Conservation (phyloP, 2,888 invertebrate species). For the Hypercompe scribonia region DNA sequence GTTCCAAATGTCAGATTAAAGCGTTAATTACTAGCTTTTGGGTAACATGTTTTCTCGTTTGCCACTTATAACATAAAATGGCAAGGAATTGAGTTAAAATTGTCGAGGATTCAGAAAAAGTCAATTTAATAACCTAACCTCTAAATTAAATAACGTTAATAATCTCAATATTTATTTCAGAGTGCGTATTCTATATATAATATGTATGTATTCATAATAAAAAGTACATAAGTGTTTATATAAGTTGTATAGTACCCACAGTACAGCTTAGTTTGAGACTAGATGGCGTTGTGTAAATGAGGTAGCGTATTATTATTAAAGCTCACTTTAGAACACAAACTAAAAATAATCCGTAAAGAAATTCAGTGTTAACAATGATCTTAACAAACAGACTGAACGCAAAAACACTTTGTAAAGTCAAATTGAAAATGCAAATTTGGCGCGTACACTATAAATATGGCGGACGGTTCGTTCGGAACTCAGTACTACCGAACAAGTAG, state of each 20-base stretch:
- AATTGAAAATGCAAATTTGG: constrained; percentile 59
- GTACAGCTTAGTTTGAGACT: not conserved
- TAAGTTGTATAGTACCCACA: not conserved
- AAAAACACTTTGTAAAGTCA: constrained; percentile 40
- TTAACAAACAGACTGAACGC: constrained; percentile 5
- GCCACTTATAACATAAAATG: no score
- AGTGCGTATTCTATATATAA: no score
- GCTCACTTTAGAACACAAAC: not conserved
- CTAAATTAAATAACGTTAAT: no score
- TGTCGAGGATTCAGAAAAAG: no score
- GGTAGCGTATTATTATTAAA: not conserved
- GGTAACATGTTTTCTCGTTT: no score
- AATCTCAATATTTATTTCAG: no score
- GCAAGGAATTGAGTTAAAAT: no score
- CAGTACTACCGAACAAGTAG: constrained; percentile 65
- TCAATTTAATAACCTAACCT: no score
- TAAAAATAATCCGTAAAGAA: not conserved
- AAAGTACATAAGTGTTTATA: not conserved
- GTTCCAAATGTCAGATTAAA: no score
- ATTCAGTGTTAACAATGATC: constrained; percentile 2
- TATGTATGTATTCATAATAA: not conserved
- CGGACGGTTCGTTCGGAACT: constrained; percentile 15
- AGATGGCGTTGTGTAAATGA: not conserved
- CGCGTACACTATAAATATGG: constrained; percentile 58
- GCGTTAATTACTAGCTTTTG: no score